Conservation (phyloP, 2,113 vertebrate species). For the Leucoraja erinaceus region DNA sequence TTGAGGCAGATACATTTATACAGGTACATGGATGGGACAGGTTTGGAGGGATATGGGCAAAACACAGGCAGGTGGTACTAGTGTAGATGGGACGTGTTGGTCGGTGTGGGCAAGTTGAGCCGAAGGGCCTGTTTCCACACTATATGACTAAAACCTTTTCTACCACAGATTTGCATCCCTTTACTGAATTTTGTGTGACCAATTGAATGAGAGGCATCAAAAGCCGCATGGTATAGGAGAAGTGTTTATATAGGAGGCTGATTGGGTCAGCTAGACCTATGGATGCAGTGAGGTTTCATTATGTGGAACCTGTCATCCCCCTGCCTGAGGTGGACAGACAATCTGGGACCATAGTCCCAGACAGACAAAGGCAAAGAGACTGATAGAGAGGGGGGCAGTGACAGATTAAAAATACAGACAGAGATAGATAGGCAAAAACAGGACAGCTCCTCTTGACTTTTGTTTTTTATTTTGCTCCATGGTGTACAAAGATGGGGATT, state of each 20-base stretch:
- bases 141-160: not conserved
- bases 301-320: not conserved
- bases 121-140: too few relatives aligned
- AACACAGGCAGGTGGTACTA: too few relatives aligned
- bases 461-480: too few relatives aligned
- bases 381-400: too few relatives aligned
- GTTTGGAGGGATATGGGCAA: too few relatives aligned
- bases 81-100: too few relatives aligned
- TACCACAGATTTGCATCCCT: not conserved
- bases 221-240: not conserved
- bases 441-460: not conserved
- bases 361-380: too few relatives aligned
- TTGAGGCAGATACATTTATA: too few relatives aligned
- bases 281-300: not conserved
- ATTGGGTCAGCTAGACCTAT: too few relatives aligned
- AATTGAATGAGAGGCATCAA: not conserved
- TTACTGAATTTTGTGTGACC: not conserved
- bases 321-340: not conserved
- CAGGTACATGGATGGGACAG: too few relatives aligned
- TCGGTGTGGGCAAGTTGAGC: too few relatives aligned
- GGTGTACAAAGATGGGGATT: not conserved
- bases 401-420: too few relatives aligned
- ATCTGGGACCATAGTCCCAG: not conserved
- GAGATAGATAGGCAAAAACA: not conserved
- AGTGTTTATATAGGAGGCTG: not conserved